A percentile compares a stretch with the other conserved stretches of the same genome.
Conservation (phyloP, 2,797 vertebrate species). For the Lemur catta region DNA sequence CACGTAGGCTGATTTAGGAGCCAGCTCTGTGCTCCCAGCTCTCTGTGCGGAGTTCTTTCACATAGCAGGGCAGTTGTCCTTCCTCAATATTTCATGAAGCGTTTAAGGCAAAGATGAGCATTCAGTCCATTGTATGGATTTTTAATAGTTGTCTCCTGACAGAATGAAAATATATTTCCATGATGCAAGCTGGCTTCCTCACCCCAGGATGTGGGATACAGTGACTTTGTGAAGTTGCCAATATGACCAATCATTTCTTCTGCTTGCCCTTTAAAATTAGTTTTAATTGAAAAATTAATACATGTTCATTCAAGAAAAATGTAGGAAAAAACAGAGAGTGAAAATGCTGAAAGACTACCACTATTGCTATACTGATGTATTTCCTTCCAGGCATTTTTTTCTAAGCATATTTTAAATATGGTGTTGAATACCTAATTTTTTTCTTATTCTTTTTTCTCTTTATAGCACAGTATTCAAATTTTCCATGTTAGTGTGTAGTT, state of each 20-base stretch:
- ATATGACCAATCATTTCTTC: background rate
- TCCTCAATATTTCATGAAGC: background rate
- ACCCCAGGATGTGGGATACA: background rate
- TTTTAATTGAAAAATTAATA: slow-evolving; percentile 35
- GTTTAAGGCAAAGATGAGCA: background rate
- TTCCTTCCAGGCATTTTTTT: background rate
- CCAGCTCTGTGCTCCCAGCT: background rate
- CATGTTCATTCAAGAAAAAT: slow-evolving; percentile 18
- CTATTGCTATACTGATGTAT: background rate
- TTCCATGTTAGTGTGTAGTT: background rate
- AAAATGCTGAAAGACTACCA: background rate
- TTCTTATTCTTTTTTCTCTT: background rate
- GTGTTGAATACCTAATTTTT: background rate
- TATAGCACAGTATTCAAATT: background rate
- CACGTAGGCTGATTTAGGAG: background rate
- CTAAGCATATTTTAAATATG: slow-evolving; percentile 2
- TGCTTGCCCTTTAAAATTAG: background rate
- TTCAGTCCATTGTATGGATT: background rate
- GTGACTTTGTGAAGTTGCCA: background rate
- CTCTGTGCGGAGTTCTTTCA: background rate
- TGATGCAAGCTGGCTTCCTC: background rate
- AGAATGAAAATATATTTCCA: background rate
- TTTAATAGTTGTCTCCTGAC: background rate
- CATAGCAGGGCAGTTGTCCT: background rate
- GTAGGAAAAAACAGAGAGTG: background rate